Base-by-base conservation (phyloP, 2,888 invertebrate genomes). In the Steinernema hermaphroditum region DNA sequence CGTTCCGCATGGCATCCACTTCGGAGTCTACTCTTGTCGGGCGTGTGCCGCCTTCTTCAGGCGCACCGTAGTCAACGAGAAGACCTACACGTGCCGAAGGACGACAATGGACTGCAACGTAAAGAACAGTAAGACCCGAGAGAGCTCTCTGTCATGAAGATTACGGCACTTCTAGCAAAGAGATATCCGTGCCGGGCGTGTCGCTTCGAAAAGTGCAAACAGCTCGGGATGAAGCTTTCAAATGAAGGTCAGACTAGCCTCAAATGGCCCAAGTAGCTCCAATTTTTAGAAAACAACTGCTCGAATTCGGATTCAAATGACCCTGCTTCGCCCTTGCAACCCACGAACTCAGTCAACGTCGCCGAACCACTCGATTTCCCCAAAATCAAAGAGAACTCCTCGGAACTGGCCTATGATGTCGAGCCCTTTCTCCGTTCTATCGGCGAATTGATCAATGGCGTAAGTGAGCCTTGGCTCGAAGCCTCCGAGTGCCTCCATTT, bases 41-140 rank as follows among this genome's bases (percentile, higher is more conserved):
- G 50, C 49, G 34, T 46, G 50, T 24, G 50, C 50, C 50, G 50
- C 50, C 22, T 50, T 50, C 50, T 50, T 50, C 24, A 19, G 50
- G 50, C 1, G 50, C 12, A 46, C 46, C n/a, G 46, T 46, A 2
- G n/a, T 46, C 46, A 46, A 16, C n/a, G 19, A 46, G n/a, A 46
- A 46, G 46, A 46, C n/a, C n/a, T 46, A 46, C 46, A 46, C 16
- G n/a, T 46, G 46, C n/a, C 6, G 46, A 16, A 46, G 46, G 34
- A 34, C 29, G 41, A 72, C 29, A 6, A 44, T 6, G 16, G 46
- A 70, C 32, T 72, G 72, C 32, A 46, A 27, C 12, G 37, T 72
- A 6, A 70, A 29, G 32, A 72, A 72, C 8, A 32, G 44, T 57
- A 69, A 71, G 46, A 12, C 16, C 16, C 4, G 19, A 9, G 2